Evolutionary conservation across 2,888 invertebrate genomes (phyloP).

Genomic region (Rhamnusium bicolor): DNA sequence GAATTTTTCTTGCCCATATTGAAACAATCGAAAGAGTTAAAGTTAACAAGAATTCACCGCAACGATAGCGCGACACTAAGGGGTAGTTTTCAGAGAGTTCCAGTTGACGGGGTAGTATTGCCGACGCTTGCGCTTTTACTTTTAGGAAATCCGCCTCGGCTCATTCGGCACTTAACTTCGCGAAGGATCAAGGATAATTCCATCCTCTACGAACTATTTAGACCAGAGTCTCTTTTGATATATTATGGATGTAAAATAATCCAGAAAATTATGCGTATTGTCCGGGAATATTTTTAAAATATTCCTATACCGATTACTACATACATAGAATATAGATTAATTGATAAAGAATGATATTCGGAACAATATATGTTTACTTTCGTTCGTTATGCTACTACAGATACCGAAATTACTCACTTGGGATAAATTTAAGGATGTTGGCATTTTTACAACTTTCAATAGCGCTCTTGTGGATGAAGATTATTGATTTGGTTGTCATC

Average conservation of each 20-base stretch:
- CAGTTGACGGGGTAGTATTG: slow-evolving; percentile 28
- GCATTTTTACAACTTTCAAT: not conserved
- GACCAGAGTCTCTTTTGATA: not conserved
- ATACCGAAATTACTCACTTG: not conserved
- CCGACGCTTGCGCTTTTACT: slow-evolving; percentile 52
- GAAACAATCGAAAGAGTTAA: slow-evolving; percentile 27
- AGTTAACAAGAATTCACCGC: slow-evolving; percentile 36
- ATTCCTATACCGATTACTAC: not conserved
- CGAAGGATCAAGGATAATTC: slow-evolving; percentile 24
- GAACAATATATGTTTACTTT: not conserved
- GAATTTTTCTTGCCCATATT: slow-evolving; percentile 96
- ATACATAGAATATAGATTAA: not conserved
- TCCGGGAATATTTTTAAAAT: not conserved
- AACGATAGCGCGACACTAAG: slow-evolving; percentile 47
- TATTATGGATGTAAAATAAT: not conserved
- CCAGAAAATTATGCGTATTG: not conserved
- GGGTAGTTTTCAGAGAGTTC: slow-evolving; percentile 40
- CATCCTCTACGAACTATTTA: not conserved
- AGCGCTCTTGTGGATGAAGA: not conserved
- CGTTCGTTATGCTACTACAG: not conserved
- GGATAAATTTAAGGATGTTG: not conserved
- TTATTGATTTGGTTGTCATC: not conserved
- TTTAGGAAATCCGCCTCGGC: slow-evolving; percentile 14
- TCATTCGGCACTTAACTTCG: slow-evolving; percentile 15
- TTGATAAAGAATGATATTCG: no score